Percentiles rank a stretch among this genome's conserved stretches.
phyloP scores from a whole-genome alignment of 2,113 vertebrate genomes.

The Aviceda subcristata region DNA sequence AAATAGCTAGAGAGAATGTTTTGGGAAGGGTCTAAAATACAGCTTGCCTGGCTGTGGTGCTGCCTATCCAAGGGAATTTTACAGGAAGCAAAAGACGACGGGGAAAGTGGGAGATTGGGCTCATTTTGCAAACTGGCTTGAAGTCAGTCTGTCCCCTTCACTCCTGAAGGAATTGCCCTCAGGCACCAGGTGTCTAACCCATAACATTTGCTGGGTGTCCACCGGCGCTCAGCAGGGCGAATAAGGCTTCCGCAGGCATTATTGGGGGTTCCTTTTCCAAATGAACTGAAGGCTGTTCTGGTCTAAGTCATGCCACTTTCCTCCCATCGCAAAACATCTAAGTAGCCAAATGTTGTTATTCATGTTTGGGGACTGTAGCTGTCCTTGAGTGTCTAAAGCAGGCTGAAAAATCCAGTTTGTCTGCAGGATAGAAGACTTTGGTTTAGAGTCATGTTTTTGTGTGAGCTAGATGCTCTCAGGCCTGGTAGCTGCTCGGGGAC shows the following conservation, averaged over 20 bases:
- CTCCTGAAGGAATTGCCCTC: fast-evolving
- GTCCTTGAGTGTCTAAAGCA: not conserved
- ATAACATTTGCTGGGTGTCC: not conserved
- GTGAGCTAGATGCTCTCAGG: not conserved
- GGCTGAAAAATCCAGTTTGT: not conserved
- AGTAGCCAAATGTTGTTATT: not conserved
- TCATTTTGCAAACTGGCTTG: not conserved
- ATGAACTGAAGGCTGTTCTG: not conserved
- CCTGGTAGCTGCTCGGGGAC: not conserved
- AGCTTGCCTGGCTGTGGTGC: not conserved
- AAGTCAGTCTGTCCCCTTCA: not conserved
- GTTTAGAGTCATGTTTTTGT: not conserved
- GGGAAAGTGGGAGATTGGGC: not conserved
- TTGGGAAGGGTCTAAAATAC: not conserved
- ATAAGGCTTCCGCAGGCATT: not conserved
- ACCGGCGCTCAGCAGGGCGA: fast-evolving
- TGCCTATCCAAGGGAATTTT: not conserved
- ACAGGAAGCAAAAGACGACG: not conserved
- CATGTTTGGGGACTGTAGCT: not conserved
- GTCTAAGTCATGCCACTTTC: not conserved
- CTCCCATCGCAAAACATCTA: not conserved
- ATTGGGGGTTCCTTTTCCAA: not conserved
- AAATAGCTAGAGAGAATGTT: not conserved
- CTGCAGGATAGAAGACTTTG: not conserved
- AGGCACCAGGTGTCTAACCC: not conserved